Evolutionary conservation across 2,797 vertebrate genomes (phyloP).

Genomic region (Girardinus metallicus): DNA sequence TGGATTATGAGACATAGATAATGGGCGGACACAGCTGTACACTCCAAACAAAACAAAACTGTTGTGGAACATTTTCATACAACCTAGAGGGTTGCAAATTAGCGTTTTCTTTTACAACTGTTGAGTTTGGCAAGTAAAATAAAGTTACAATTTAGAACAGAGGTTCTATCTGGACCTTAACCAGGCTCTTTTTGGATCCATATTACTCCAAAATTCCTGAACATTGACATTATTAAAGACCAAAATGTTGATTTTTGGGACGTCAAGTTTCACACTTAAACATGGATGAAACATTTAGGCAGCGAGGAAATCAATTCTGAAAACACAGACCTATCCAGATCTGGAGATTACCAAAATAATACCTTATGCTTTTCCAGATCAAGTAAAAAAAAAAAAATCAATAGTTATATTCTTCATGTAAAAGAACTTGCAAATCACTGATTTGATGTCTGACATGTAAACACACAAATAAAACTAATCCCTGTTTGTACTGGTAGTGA

Average conservation of each 20-base stretch:
- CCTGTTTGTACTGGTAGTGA: neutral
- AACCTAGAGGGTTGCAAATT: neutral
- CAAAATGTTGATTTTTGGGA: neutral
- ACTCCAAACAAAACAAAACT: neutral
- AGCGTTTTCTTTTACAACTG: neutral
- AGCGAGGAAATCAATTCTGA: neutral
- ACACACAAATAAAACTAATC: neutral
- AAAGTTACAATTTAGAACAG: neutral
- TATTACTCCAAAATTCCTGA: neutral
- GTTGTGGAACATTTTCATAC: neutral
- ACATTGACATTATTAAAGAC: neutral
- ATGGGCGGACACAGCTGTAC: neutral
- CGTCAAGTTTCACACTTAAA: neutral
- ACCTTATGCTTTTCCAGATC: neutral
- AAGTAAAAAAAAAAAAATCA: no score
- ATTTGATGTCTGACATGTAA: neutral
- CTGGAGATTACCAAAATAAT: neutral
- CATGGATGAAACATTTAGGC: neutral
- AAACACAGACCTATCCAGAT: neutral
- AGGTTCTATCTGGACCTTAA: neutral
- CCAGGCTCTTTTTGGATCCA: neutral
- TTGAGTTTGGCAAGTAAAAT: neutral
- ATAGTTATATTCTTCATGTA: neutral
- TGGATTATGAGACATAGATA: neutral
- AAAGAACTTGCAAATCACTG: slow-evolving; percentile 10